These are phyloP conservation scores for Drosophila navojoa DNA, from an alignment of 1,140 invertebrate species.

Conservation along the genomic window DNA sequence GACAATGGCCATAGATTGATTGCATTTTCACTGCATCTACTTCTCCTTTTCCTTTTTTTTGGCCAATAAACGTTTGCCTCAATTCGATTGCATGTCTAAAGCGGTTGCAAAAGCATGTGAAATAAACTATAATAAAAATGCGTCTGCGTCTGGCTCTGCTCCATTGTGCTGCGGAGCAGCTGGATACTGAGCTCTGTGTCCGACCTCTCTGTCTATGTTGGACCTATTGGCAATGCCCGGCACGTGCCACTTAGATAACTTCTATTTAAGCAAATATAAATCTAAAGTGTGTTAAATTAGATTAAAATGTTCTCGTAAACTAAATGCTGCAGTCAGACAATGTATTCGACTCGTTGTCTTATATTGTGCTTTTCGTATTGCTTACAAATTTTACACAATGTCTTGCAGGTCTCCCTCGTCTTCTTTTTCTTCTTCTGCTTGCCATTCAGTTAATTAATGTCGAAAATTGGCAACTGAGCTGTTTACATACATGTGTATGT, in stretches of 20 bases:
- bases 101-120: constrained; percentile 22
- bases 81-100: constrained; percentile 50
- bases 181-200: background rate
- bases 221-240: constrained; percentile 54
- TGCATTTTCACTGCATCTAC: constrained; percentile 44
- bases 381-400: constrained; percentile 34
- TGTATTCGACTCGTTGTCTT: background rate
- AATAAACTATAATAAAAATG: constrained; percentile 79
- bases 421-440: background rate
- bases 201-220: constrained; percentile 37
- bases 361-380: constrained; percentile 29
- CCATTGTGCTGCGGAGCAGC: constrained; percentile 38
- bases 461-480: constrained; percentile 47
- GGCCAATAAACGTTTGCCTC: constrained; percentile 41
- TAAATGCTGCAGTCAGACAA: constrained; percentile 35
- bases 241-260: constrained; percentile 77
- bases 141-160: constrained; percentile 15
- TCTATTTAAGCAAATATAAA: constrained; percentile 82
- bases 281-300: constrained; percentile 82
- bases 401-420: constrained; percentile 20
- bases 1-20: constrained; percentile 65
- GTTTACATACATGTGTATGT: constrained; percentile 23
- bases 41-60: background rate
- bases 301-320: constrained; percentile 80
- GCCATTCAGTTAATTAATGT: constrained; percentile 61